Percentiles rank a stretch among this genome's conserved stretches.
phyloP scores from a whole-genome alignment of 2,888 invertebrate genomes.

The Drosophila longiperda region DNA sequence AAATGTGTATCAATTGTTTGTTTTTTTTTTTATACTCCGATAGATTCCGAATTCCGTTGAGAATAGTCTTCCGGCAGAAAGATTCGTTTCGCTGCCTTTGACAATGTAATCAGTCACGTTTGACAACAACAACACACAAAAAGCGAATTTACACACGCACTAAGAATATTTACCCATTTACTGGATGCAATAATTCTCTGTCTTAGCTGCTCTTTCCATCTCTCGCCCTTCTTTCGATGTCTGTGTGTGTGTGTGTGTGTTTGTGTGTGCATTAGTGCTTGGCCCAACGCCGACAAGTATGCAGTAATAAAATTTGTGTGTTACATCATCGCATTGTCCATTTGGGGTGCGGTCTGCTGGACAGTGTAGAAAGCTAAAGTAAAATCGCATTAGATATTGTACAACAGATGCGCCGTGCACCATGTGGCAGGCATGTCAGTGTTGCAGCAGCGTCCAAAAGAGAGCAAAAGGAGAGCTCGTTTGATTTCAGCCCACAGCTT shows the following conservation, averaged over 20 bases:
- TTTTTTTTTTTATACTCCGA: no score
- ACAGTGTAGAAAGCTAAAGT: slow-evolving; percentile 11
- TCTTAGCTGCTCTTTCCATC: not conserved
- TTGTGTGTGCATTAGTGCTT: not conserved
- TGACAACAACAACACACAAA: not conserved
- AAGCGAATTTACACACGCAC: not conserved
- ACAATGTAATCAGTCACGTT: not conserved
- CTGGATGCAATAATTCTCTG: not conserved
- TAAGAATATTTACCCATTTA: not conserved
- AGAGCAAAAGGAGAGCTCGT: not conserved
- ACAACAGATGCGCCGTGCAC: not conserved
- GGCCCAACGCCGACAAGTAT: slow-evolving; percentile 27
- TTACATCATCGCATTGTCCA: slow-evolving; percentile 9
- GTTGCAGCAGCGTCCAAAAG: not conserved
- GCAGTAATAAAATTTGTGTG: slow-evolving; percentile 20
- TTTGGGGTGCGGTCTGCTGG: slow-evolving; percentile 16
- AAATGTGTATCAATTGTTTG: no score
- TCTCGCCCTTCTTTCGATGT: not conserved
- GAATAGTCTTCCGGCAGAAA: no score
- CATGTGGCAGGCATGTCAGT: slow-evolving; percentile 1
- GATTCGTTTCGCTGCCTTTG: not conserved
- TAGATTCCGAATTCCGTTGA: no score
- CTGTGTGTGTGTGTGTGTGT: not conserved
- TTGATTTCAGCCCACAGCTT: not conserved
- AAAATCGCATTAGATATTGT: slow-evolving; percentile 7